Base-by-base conservation (phyloP, 1,140 invertebrate species). In the Drosophila pallidifrons region DNA sequence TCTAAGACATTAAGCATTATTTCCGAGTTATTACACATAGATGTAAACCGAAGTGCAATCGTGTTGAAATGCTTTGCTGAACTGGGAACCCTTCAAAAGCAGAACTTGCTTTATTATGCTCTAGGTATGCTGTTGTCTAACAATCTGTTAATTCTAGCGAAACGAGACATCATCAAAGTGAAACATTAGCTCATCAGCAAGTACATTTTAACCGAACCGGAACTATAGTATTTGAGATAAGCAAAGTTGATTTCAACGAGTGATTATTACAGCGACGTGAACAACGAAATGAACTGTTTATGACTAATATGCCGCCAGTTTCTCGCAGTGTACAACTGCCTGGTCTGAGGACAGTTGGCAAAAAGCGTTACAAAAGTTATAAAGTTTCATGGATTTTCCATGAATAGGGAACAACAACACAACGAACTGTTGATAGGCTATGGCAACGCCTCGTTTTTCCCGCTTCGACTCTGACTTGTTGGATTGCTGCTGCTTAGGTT, bases 371-470 rank as follows among this genome's bases (percentile, higher is more conserved):
- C 32, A 65, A 71, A 76, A 57, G 25, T 38, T 58, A 49, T 66
- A 63, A 70, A 45, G 46, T 68, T 70, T 68, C 13, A 20, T 82
- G 60, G 46, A 51, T 60, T 77, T 83, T 41, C 32, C 64, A 66
- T 60, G 51, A 75, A 83, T 70, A 72, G 51, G 65, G 28, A 16
- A 13, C 51, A 0, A 16, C 16, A 25, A 25, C 20, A 69, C 11
- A 54, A 13, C 32, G 11, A 15, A 68, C 10, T 60, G 47, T 59
- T 86, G 28, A 45, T 52, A 61, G 63, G 38, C 20, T 35, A 13
- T 41, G 83, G 73, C 58, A 69, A 80, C 83, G 77, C 83, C 83
- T 82, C 55, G 57, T 15, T 82, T 79, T 87, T 61, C 41, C 38
- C 15, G 46, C 25, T 13, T 30, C 47, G 11, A 35, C 16, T 47